These are phyloP conservation scores for Cyrtonyx montezumae DNA, from an alignment of 2,113 vertebrate species.

Conservation along the genomic window DNA sequence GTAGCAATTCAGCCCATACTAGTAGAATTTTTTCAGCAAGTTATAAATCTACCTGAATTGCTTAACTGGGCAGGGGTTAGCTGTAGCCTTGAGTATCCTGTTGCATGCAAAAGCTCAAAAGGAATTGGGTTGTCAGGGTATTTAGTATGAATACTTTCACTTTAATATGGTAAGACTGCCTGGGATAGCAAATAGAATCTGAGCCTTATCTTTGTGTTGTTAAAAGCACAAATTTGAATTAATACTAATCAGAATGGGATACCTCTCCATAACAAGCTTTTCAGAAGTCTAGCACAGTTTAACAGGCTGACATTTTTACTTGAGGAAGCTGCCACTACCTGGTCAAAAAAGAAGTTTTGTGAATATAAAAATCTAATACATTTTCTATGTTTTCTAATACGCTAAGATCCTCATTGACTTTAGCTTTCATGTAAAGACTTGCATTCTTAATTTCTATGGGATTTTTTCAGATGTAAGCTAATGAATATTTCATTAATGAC, in stretches of 20 bases:
- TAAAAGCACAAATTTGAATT: slow-evolving; percentile 12
- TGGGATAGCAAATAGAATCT: slow-evolving; percentile 13
- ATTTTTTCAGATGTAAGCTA: neutral
- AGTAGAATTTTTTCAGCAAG: neutral
- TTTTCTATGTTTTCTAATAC: neutral
- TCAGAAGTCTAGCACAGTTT: slow-evolving; percentile 2
- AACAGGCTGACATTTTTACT: neutral
- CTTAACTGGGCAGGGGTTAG: neutral
- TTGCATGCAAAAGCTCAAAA: slow-evolving; percentile 56
- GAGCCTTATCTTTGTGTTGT: neutral
- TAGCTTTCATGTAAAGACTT: neutral
- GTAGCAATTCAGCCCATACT: neutral
- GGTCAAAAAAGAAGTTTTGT: neutral
- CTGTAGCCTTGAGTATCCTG: slow-evolving; percentile 1
- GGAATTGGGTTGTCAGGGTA: slow-evolving; percentile 56
- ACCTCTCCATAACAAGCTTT: neutral
- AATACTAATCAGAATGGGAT: neutral
- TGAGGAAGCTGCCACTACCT: neutral
- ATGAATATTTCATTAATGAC: neutral
- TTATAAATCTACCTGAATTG: neutral
- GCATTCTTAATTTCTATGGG: neutral
- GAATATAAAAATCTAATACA: neutral
- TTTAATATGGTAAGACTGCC: slow-evolving; percentile 34
- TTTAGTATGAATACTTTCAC: slow-evolving; percentile 41
- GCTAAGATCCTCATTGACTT: neutral